Base-by-base conservation (phyloP, 2,797 vertebrate species). In the Discoglossus pictus region DNA sequence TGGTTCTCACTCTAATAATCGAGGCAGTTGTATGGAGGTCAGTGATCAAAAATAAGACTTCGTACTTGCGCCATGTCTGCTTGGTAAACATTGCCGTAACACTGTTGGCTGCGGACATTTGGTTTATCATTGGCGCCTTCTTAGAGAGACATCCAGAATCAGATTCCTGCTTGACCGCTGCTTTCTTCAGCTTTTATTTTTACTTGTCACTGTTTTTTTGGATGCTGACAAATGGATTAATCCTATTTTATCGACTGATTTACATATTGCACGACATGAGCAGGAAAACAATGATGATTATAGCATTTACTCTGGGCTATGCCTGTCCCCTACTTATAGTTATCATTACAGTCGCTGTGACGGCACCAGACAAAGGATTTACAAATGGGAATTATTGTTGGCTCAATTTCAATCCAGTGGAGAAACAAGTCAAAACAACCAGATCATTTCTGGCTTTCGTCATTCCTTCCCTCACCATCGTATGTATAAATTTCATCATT, bases 141-240 rank as follows among this genome's bases (percentile, higher is more conserved):
- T 58, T 84, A 8, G 61, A 73, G 1, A 39, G 20, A 0, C 1
- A 35, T 16, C 65, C 50, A 1, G 66, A 77, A 42, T 46, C 80
- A 24, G 51, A 17, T 1, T 23, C 78, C 16, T 90, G 89, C 52
- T 77, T 81, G 0, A 68, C 68, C 0, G 72, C 78, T 43, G 84
- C 84, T 0, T 91, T 90, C 65, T 85, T 89, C 25, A 79, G 78
- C 21, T 86, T 88, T 50, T 85, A 84, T 60, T 87, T 86, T 69
- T 89, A 87, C 53, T 84, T 91, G 43, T 73, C 79, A 24, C 47
- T 88, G 55, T 90, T 90, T 75, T 90, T 88, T 69, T 90, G 89
- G 89, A 90, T 90, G 89, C 60, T 90, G 9, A 68, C 84, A 11
- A 68, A 85, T 13, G 85, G 84, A 0, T 78, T 89, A 17, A 80